phyloP scores from a whole-genome alignment of 2,113 vertebrate genomes.

The Coryphaenoides rupestris region DNA sequence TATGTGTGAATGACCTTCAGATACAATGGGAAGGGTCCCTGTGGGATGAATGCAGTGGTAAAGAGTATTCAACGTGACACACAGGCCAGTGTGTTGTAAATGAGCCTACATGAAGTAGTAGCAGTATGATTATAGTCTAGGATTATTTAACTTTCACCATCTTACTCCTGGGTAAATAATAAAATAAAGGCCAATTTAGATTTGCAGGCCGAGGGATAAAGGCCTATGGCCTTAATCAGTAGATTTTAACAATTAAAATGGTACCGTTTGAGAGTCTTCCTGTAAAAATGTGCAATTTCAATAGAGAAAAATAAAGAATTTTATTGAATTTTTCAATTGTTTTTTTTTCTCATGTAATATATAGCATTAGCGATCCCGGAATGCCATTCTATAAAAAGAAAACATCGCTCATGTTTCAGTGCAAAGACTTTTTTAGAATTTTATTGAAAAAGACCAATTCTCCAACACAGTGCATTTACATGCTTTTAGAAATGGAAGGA shows the following conservation, averaged over 20 bases:
- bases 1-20: too few relatives aligned
- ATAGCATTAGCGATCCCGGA: not conserved
- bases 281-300: not conserved
- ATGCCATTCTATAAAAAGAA: not conserved
- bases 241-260: not conserved
- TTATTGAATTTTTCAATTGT: not conserved
- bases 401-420: slow-evolving; percentile 8
- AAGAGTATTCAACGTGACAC: not conserved
- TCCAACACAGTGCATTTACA: slow-evolving; percentile 56
- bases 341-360: not conserved
- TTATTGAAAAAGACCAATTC: slow-evolving; percentile 71
- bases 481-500: slow-evolving; percentile 63
- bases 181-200: too few relatives aligned
- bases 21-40: not conserved
- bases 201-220: too few relatives aligned
- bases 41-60: not conserved
- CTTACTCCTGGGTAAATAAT: too few relatives aligned
- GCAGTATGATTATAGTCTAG: too few relatives aligned
- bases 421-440: slow-evolving; percentile 40
- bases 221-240: not conserved
- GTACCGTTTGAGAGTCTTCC: not conserved
- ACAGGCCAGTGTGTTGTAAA: not conserved
- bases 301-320: not conserved
- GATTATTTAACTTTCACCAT: too few relatives aligned
- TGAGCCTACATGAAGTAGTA: not conserved